Conservation (phyloP, 1,140 invertebrate genomes). For the Zaprionus gabonicus region DNA sequence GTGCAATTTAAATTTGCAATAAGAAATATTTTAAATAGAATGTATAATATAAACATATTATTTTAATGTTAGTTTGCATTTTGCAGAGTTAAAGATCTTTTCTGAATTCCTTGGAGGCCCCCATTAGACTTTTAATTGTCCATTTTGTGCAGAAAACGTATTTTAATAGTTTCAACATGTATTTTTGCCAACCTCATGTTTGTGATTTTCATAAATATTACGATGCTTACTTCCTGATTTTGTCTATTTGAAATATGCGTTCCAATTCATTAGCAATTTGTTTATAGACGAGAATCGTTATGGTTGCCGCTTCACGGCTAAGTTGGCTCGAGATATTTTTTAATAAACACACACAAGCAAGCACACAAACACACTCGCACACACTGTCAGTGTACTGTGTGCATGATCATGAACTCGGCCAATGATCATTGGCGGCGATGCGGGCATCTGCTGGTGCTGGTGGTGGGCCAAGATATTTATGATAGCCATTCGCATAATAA, state of each 20-base stretch:
- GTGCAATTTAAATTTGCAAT: no score
- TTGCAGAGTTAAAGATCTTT: not conserved
- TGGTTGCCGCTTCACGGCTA: conserved; percentile 43
- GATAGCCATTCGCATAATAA: conserved; percentile 54
- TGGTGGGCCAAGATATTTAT: conserved; percentile 45
- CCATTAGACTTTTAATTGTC: no score
- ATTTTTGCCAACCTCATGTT: not conserved
- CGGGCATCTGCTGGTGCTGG: conserved; percentile 9
- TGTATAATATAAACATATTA: not conserved
- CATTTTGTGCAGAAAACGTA: not conserved
- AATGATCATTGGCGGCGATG: conserved; percentile 11
- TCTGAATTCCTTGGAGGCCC: no score
- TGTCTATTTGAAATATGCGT: conserved; percentile 9
- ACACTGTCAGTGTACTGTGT: not conserved
- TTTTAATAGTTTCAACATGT: not conserved
- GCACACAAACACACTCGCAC: not conserved
- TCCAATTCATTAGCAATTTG: conserved; percentile 38
- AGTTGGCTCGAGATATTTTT: conserved; percentile 57
- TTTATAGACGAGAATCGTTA: conserved; percentile 32
- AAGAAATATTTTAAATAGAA: not conserved
- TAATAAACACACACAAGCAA: conserved; percentile 36
- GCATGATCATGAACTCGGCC: conserved; percentile 5
- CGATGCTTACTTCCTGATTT: conserved; percentile 11
- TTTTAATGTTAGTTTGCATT: not conserved
- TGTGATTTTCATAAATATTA: conserved; percentile 5